Evolutionary conservation across 1,140 invertebrate species (phyloP), one percentile per base, ranked within the genome.

Genomic region (Paralvinella palmiformis): DNA sequence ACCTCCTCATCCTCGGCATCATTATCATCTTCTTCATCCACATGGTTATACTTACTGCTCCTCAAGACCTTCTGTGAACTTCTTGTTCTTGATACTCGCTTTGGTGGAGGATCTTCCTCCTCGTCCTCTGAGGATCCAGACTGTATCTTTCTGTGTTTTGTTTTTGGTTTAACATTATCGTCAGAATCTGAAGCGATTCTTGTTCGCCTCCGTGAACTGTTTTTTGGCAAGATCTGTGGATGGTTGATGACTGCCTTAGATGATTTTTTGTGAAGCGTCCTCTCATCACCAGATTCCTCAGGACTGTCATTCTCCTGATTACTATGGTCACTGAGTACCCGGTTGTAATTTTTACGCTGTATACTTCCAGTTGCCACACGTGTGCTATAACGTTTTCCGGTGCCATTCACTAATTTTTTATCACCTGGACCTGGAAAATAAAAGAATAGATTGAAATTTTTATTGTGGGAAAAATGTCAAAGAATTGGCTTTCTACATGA

Each of bases 101-200:
- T 80, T 2, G 67, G 22, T 77, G 71, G 22, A 57, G 36, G 79
- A 79, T 53, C 52, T 13, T 52, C 31, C 57, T 36, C 3, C 69
- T 71, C 69, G 2, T 80, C 78, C 31, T 67, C 37, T 79, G 17
- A 29, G 29, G 22, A 27, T 22, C 69, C 17, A 70, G 70, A 10
- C 64, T 65, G 29, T 71, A 75, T 63, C 70, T 73, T 62, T 72
- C 72, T 41, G 71, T 71, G 41, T 70, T 58, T 20, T 33, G 2
- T 63, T 32, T 6, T 63, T 31, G 35, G 41, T 52, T 48, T 32
- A 36, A 56, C 27, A 35, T 35, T 27, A 33, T 32, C 15, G 48
- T 48, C 13, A 33, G 53, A 32, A 60, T 53, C 22, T 35, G 22
- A 27, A 50, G 52, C 35, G 36, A n/a, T 17, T 32, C 29, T 15